These are phyloP conservation scores for Lates calcarifer DNA, from an alignment of 2,113 vertebrate species.

Conservation along the genomic window DNA sequence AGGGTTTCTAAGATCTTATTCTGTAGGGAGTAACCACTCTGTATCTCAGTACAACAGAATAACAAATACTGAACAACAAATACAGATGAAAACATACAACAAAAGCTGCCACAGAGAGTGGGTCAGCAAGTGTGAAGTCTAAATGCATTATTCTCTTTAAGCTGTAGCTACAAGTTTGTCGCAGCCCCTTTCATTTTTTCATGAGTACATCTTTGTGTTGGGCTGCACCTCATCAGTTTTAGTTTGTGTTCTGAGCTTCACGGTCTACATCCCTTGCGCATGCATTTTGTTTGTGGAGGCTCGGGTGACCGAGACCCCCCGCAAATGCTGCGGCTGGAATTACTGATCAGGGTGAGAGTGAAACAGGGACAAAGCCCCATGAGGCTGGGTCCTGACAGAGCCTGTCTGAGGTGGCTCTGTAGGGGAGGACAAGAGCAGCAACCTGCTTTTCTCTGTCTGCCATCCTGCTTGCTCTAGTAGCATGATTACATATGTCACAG, in stretches of 20 bases:
- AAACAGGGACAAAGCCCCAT: slow-evolving; percentile 72
- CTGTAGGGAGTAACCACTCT: slow-evolving; percentile 1
- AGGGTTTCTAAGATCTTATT: not conserved
- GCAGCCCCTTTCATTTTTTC: slow-evolving; percentile 8
- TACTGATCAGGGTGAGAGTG: slow-evolving; percentile 73
- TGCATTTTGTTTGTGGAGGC: slow-evolving; percentile 40
- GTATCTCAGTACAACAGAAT: not conserved
- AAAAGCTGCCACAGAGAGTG: not conserved
- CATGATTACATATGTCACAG: slow-evolving; percentile 70
- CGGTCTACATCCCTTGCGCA: slow-evolving; percentile 22
- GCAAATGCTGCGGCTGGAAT: slow-evolving; percentile 78
- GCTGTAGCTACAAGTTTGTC: slow-evolving; percentile 15
- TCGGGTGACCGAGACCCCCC: slow-evolving; percentile 77
- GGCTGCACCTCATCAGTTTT: slow-evolving; percentile 6
- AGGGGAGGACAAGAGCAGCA: slow-evolving; percentile 62
- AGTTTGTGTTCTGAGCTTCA: slow-evolving; percentile 20
- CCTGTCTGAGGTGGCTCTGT: slow-evolving; percentile 60
- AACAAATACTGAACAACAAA: slow-evolving; percentile 4
- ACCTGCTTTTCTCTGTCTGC: slow-evolving; percentile 67
- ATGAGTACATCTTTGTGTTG: not conserved
- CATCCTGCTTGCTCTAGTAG: slow-evolving; percentile 66
- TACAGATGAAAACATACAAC: slow-evolving; percentile 1
- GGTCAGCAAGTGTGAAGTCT: slow-evolving; percentile 10
- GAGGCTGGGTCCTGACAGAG: slow-evolving; percentile 63
- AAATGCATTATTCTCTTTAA: slow-evolving; percentile 23